Conservation (phyloP, 2,888 invertebrate species). For the Cryptocephalus primarius region DNA sequence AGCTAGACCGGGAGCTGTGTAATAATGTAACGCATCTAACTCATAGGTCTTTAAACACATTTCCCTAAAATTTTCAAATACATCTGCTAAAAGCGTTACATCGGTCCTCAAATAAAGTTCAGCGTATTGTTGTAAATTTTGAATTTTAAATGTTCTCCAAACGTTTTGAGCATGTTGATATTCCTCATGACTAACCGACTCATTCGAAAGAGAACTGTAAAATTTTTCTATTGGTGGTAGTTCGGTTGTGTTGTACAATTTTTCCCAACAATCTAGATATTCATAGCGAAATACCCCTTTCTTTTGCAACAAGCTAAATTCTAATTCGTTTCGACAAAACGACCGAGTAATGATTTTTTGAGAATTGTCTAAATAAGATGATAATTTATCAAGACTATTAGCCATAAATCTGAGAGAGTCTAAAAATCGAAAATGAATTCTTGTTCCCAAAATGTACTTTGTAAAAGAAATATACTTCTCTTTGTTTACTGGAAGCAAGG, state of each 20-base stretch:
- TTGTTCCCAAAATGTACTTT: background rate
- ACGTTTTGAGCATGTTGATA: conserved; percentile 26
- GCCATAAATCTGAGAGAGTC: conserved; percentile 16
- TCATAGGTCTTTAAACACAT: conserved; percentile 20
- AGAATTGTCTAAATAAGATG: conserved; percentile 8
- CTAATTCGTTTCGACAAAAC: conserved; percentile 3
- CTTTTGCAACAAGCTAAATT: conserved; percentile 10
- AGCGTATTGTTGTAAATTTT: conserved; percentile 26
- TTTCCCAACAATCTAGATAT: conserved; percentile 7
- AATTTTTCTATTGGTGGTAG: conserved; percentile 14
- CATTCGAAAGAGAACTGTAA: conserved; percentile 3
- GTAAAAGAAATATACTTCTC: no score
- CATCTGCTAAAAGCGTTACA: conserved; percentile 26
- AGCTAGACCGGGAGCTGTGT: conserved; percentile 20
- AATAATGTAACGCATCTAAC: conserved; percentile 23
- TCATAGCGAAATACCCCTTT: conserved; percentile 28
- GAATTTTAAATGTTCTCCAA: conserved; percentile 23
- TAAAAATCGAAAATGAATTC: conserved; percentile 12
- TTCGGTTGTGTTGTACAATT: conserved; percentile 5
- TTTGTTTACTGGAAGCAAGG: no score
- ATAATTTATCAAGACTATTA: conserved; percentile 13
- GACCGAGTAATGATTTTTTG: conserved; percentile 7
- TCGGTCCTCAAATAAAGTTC: conserved; percentile 29
- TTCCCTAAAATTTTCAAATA: conserved; percentile 30
- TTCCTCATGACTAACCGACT: conserved; percentile 14